These are phyloP conservation scores for Hypomecis punctinalis DNA, from an alignment of 2,888 invertebrate genomes.

Conservation along the genomic window DNA sequence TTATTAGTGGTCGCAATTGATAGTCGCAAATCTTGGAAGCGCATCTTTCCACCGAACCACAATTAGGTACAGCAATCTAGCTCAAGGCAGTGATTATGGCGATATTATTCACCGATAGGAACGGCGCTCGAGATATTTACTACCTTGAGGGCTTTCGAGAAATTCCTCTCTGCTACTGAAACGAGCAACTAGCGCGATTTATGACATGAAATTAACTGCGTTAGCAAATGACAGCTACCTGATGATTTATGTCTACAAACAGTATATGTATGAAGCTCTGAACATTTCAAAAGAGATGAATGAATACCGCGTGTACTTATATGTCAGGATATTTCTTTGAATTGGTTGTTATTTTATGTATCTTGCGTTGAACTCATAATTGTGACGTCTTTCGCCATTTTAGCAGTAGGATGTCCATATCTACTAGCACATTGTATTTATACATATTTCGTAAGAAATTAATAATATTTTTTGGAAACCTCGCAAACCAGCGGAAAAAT, in stretches of 20 bases:
- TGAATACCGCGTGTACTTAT: no score
- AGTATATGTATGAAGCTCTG: not conserved
- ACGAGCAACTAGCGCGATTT: conserved; percentile 16
- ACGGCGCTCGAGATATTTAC: conserved; percentile 22
- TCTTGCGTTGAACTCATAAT: no score
- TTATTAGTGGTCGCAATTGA: conserved; percentile 23
- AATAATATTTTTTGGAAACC: no score
- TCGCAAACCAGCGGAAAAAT: no score
- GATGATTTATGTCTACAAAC: conserved; percentile 5
- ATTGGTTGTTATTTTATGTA: no score
- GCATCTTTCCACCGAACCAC: conserved; percentile 31
- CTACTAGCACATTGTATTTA: no score
- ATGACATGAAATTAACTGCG: conserved; percentile 13
- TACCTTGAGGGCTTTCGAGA: conserved; percentile 36
- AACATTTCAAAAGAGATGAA: no score
- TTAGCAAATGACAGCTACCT: conserved; percentile 14
- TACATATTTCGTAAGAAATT: no score
- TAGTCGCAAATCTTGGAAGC: conserved; percentile 25
- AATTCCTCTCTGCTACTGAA: conserved; percentile 26
- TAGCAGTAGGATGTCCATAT: no score
- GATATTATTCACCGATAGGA: conserved; percentile 35
- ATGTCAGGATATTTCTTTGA: no score
- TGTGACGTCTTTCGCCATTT: no score
- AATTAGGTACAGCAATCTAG: conserved; percentile 37
- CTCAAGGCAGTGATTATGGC: conserved; percentile 43